Percentiles rank a stretch among this genome's conserved stretches.
Conservation (phyloP, 2,888 invertebrate genomes). For the Coleophora flavipennella region DNA sequence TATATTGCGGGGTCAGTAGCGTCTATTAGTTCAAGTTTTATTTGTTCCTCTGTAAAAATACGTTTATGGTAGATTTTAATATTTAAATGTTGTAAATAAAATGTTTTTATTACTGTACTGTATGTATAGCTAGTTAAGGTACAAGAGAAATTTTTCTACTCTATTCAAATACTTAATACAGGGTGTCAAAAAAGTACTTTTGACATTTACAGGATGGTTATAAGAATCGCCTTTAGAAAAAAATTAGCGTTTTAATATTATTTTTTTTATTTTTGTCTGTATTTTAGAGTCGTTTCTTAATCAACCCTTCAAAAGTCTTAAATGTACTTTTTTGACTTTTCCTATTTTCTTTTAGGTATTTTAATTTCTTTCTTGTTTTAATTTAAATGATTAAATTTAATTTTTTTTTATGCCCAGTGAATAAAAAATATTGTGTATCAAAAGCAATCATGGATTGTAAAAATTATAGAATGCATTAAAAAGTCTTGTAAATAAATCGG, state of each 20-base stretch:
- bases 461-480: constrained; percentile 25
- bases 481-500: constrained; percentile 22
- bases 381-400: too few relatives aligned
- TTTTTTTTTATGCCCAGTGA: constrained; percentile 19
- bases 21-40: constrained; percentile 55
- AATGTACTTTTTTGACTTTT: too few relatives aligned
- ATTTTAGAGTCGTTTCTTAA: constrained; percentile 7
- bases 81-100: constrained; percentile 66
- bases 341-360: too few relatives aligned
- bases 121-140: constrained; percentile 48
- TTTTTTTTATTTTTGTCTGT: constrained; percentile 19
- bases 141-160: constrained; percentile 49
- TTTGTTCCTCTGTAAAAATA: constrained; percentile 68
- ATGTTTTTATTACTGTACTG: constrained; percentile 64
- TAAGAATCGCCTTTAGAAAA: too few relatives aligned
- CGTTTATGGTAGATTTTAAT: constrained; percentile 49
- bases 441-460: constrained; percentile 23
- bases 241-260: constrained; percentile 12
- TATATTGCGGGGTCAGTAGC: constrained; percentile 50
- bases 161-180: constrained; percentile 7
- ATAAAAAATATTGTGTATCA: constrained; percentile 17
- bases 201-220: too few relatives aligned
- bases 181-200: too few relatives aligned
- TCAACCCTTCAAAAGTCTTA: neutral
- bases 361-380: neutral